Evolutionary conservation across 2,888 invertebrate species (phyloP), one percentile per base, ranked within the genome.

Genomic region (Drosophila ezoana): DNA sequence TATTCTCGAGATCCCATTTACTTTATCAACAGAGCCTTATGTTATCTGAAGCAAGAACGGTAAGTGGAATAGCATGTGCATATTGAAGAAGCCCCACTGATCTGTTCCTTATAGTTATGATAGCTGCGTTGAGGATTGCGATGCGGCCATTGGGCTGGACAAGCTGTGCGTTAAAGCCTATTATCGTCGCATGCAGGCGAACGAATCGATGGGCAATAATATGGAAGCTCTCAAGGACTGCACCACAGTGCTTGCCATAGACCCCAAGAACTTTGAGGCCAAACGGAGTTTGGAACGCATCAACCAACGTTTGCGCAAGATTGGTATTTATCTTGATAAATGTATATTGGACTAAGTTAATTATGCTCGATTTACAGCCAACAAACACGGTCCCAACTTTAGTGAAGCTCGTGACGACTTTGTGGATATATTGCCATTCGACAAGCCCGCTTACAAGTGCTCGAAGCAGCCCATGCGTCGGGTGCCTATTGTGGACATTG

Each of bases 11-110:
- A 97, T 91, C 95, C 98, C 2, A 94, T 97, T 13, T 96, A 96
- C 90, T 97, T 94, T 87, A 97, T 97, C 0, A 98, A 98, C 91
- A 94, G 98, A 79, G 98, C 97, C 1, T 93, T 98, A 57, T 98
- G 98, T 81, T 94, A 96, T 72, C 93, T 98, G 10, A 98, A 97
- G 92, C 94, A 95, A 79, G 94, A 96, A 73, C 95, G 95, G 97
- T 97, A 93, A 91, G 93, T 4, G 8, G 0, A 28, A 32, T 6
- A 8, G n/a, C 9, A 10, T 23, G 13, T 13, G 4, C 0, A 1
- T 9, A 13, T 18, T 20, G 9, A n/a, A 3, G 0, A 18, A 20
- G 3, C 1, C 1, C 44, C 6, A 38, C 1, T 23, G 9, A 8
- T 16, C 53, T 20, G 11, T 28, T 8, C 28, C 13, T 40, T 52